Percentiles rank a stretch among this genome's conserved stretches.
phyloP scores from a whole-genome alignment of 2,113 vertebrate species.

The Anas platyrhynchos region DNA sequence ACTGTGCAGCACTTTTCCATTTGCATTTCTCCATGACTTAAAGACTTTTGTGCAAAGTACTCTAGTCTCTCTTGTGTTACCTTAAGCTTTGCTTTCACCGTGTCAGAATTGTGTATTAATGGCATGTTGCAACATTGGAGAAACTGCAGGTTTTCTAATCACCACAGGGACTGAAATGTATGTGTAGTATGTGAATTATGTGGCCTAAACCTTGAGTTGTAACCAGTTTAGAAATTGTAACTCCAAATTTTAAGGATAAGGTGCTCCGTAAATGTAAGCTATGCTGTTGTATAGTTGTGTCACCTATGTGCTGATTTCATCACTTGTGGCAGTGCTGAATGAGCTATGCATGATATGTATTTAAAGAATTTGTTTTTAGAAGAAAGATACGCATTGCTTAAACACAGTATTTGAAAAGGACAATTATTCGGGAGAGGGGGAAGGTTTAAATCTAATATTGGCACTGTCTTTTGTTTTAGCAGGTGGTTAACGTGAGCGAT shows the following conservation, averaged over 20 bases:
- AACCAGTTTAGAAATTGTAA: neutral
- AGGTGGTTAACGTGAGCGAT: slow-evolving; percentile 55
- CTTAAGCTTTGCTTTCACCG: neutral
- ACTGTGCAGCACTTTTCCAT: neutral
- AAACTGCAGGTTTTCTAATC: neutral
- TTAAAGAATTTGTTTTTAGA: neutral
- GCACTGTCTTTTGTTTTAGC: neutral
- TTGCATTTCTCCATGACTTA: neutral
- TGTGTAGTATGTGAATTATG: neutral
- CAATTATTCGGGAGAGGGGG: no score
- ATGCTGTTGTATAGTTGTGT: neutral
- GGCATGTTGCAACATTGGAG: neutral
- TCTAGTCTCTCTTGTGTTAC: neutral
- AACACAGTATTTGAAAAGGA: neutral
- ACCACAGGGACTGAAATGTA: neutral
- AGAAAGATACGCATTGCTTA: neutral
- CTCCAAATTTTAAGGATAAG: neutral
- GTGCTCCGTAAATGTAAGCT: neutral
- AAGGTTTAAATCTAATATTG: accelerated
- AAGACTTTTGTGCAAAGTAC: neutral
- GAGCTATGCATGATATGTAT: neutral
- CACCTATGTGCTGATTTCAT: accelerated
- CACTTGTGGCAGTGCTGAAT: accelerated
- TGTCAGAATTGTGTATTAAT: neutral
- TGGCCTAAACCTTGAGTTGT: neutral